Evolutionary conservation across 2,888 invertebrate genomes (phyloP).

Genomic region (Eucera pruinosa): DNA sequence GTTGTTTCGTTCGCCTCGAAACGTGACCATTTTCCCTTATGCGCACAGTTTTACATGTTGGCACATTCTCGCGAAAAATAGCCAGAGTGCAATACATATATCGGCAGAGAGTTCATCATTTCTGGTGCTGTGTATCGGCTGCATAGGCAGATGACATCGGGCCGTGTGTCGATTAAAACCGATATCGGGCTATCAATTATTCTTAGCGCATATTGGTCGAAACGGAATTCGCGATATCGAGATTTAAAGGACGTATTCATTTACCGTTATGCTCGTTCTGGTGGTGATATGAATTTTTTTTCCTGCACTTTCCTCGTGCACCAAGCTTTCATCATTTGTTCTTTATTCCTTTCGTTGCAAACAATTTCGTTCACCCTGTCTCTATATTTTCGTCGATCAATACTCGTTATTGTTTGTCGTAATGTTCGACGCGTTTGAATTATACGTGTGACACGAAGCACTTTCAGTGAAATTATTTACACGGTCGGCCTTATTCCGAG

Average conservation of each 20-base stretch:
- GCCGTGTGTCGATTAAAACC: slow-evolving; percentile 39
- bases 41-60: slow-evolving; percentile 19
- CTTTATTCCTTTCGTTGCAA: too few relatives aligned
- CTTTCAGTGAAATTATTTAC: slow-evolving; percentile 45
- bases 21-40: slow-evolving; percentile 39
- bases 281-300: slow-evolving; percentile 16
- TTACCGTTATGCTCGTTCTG: slow-evolving; percentile 9
- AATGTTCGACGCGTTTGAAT: not conserved
- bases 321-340: not conserved
- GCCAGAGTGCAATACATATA: slow-evolving; percentile 26
- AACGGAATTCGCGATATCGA: slow-evolving; percentile 3
- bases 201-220: slow-evolving; percentile 22
- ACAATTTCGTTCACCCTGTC: too few relatives aligned
- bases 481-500: slow-evolving; percentile 14
- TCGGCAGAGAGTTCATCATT: not conserved
- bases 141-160: not conserved
- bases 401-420: not conserved
- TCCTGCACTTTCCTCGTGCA: not conserved
- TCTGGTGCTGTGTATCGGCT: not conserved
- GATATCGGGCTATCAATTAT: slow-evolving; percentile 53
- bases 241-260: slow-evolving; percentile 22
- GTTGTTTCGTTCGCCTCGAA: slow-evolving; percentile 37
- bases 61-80: slow-evolving; percentile 35
- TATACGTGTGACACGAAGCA: not conserved
- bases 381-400: too few relatives aligned